Evolutionary conservation across 2,888 invertebrate genomes (phyloP), one percentile per base, ranked within the genome.

Genomic region (Drosophila monieri): DNA sequence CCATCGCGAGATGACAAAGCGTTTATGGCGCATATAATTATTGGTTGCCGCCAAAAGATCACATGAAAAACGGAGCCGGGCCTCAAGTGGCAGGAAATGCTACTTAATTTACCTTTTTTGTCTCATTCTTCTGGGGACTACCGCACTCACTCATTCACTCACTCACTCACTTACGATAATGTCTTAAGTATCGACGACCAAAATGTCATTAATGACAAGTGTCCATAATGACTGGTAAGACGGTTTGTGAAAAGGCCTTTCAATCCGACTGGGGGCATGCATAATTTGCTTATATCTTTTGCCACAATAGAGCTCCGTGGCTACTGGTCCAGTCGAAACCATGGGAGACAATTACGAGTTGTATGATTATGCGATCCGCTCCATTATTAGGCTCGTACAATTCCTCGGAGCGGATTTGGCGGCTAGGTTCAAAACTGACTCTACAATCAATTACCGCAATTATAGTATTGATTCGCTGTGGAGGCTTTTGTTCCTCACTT

Each of bases 131-230:
- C 30, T 48, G 49, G 35, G 18, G 55, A 46, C 49, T 18, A 43
- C 32, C 32, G 25, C n/a, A n/a, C 44, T 15, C 41, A n/a, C 6
- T 53, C 46, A 43, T 15, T 18, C 47, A n/a, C 44, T 15, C 41
- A n/a, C 6, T 53, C 46, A 43, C 9, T 18, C 47, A 44, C n/a
- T 27, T 27, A 44, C 27, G 72, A 60, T 69, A 73, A 74, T 74
- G 77, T 69, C 79, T 87, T 78, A 69, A 76, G 76, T 85, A 86
- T 84, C 77, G 80, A 70, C 69, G 70, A 67, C 65, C 85, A 67
- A 88, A 88, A 76, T 83, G 83, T 88, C 88, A 88, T 88, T 83
- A 83, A 88, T 84, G 83, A 80, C 83, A 83, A 83, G 88, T 83
- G 87, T 84, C 58, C 68, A 77, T 83, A 83, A 88, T 88, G 87